phyloP scores from a whole-genome alignment of 1,140 invertebrate genomes.

The Acromyrmex echinatior region DNA sequence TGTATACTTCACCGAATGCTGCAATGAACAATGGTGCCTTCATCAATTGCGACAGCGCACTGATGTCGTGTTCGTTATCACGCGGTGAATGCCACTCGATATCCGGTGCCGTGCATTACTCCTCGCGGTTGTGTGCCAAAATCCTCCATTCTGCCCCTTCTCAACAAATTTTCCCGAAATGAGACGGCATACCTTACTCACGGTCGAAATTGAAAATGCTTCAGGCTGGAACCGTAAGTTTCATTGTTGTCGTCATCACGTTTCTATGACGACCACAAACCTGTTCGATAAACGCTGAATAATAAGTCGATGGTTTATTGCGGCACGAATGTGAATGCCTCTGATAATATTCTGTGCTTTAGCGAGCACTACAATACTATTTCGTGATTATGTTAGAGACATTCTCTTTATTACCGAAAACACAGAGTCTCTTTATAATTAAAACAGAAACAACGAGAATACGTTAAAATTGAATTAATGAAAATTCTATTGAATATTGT shows the following conservation, averaged over 20 bases:
- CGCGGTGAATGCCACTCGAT: slow-evolving; percentile 24
- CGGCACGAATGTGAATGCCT: not conserved
- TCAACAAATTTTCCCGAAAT: slow-evolving; percentile 35
- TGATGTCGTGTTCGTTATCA: slow-evolving; percentile 58
- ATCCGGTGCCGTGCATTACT: slow-evolving; percentile 4
- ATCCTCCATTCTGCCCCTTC: not conserved
- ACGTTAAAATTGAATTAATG: not conserved
- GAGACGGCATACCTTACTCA: not conserved
- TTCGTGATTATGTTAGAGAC: not conserved
- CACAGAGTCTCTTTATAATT: not conserved
- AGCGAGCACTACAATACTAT: not conserved
- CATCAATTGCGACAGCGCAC: slow-evolving; percentile 23
- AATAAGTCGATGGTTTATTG: slow-evolving; percentile 70
- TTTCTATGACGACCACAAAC: slow-evolving; percentile 73
- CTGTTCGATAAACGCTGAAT: slow-evolving; percentile 79
- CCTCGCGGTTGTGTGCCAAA: not conserved
- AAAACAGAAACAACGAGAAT: not conserved
- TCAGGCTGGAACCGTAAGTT: slow-evolving; percentile 34
- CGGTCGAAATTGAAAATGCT: slow-evolving; percentile 33
- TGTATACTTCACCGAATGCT: slow-evolving; percentile 26
- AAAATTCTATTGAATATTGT: not conserved
- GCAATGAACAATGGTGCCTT: slow-evolving; percentile 49
- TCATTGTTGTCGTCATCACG: slow-evolving; percentile 71
- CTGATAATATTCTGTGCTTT: not conserved
- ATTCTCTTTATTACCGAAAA: slow-evolving; percentile 2